Conservation (phyloP, 2,888 invertebrate species). For the Anaspis maculata region DNA sequence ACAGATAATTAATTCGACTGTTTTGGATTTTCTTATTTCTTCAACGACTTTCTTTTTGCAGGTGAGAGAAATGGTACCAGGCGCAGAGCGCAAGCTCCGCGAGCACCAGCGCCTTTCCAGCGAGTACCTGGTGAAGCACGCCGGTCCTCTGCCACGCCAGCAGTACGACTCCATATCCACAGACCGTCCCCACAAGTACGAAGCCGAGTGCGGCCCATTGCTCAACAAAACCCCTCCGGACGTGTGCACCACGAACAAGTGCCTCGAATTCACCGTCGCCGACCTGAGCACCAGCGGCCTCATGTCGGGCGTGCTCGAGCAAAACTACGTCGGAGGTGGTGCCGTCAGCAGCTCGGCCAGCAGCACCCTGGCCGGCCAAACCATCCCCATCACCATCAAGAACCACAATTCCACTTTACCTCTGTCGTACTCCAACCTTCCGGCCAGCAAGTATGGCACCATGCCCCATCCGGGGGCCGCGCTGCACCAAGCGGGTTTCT, state of each 20-base stretch:
- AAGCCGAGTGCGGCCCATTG: constrained; percentile 39
- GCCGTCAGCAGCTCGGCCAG: constrained; percentile 16
- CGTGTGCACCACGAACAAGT: constrained; percentile 42
- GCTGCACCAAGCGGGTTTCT: constrained; percentile 37
- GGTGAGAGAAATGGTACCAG: constrained; percentile 55
- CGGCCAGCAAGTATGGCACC: constrained; percentile 36
- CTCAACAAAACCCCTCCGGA: constrained; percentile 44
- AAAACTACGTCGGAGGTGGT: constrained; percentile 21
- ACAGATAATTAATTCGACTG: too few species aligned
- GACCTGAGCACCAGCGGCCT: constrained; percentile 24
- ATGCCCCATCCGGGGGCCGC: constrained; percentile 34
- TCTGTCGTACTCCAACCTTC: constrained; percentile 24
- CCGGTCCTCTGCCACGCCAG: constrained; percentile 21
- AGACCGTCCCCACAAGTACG: constrained; percentile 29
- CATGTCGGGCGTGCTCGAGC: constrained; percentile 27
- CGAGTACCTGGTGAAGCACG: constrained; percentile 44
- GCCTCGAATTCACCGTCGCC: constrained; percentile 29
- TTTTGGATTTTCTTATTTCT: too few species aligned
- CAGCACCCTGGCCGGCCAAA: constrained; percentile 38
- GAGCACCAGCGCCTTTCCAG: constrained; percentile 48
- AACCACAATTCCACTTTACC: constrained; percentile 32
- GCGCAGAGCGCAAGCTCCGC: constrained; percentile 49
- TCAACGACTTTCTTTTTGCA: too few species aligned
- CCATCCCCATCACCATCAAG: constrained; percentile 43
- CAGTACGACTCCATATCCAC: constrained; percentile 29